A percentile compares a stretch with the other conserved stretches of the same genome.
phyloP scores from a whole-genome alignment of 2,797 vertebrate species.

The Muraenolepis orangiensis region DNA sequence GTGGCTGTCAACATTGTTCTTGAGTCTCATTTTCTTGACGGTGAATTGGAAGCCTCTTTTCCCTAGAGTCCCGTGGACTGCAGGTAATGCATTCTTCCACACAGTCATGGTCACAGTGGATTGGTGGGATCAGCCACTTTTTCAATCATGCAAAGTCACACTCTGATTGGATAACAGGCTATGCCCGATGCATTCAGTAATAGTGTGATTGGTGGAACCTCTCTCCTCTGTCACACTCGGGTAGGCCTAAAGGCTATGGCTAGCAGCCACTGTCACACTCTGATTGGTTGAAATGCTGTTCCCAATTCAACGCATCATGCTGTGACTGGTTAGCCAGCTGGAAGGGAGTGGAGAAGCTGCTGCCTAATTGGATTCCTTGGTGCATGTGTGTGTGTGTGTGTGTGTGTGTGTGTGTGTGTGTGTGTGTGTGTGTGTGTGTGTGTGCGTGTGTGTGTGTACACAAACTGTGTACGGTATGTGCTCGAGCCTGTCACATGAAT shows the following conservation, averaged over 20 bases:
- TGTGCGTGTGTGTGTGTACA: conserved; percentile 1
- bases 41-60: not conserved
- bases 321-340: conserved; percentile 20
- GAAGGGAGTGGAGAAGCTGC: not conserved
- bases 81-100: not conserved
- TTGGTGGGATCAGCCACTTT: not conserved
- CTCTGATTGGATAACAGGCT: conserved; percentile 2
- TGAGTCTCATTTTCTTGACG: no score
- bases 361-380: not conserved
- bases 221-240: conserved; percentile 7
- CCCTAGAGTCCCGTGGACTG: not conserved
- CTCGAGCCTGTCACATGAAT: not conserved
- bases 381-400: not conserved
- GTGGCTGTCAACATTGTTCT: not conserved
- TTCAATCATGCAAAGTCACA: conserved; percentile 1
- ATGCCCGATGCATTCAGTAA: not conserved
- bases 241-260: conserved; percentile 22
- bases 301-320: conserved; percentile 20
- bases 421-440: conserved; percentile 2
- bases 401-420: conserved; percentile 12
- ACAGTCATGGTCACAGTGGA: not conserved
- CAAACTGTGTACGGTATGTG: not conserved
- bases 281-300: conserved; percentile 40
- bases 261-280: conserved; percentile 33
- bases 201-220: not conserved